Conservation (phyloP, 1,140 invertebrate genomes). For the Cardiocondyla obscurior region DNA sequence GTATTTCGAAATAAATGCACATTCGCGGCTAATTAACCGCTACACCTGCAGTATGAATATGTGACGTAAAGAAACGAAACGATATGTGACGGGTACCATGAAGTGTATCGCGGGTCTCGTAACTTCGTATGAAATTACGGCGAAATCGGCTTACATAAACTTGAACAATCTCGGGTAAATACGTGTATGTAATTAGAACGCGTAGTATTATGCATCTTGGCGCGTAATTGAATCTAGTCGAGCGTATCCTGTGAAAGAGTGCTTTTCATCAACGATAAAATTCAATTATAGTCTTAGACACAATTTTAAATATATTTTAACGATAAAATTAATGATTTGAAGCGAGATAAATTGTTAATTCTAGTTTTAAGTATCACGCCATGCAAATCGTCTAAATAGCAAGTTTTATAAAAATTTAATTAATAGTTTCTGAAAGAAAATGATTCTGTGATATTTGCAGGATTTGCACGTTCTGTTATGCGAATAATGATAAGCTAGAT, state of each 20-base stretch:
- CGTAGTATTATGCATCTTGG: neutral
- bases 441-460: too few species aligned
- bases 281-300: neutral
- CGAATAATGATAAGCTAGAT: too few species aligned
- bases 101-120: conserved; percentile 13
- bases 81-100: conserved; percentile 7
- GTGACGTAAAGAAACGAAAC: conserved; percentile 29
- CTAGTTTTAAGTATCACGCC: too few species aligned
- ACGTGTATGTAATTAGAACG: conserved; percentile 19
- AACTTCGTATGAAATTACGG: conserved; percentile 2
- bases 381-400: too few species aligned
- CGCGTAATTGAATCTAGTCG: conserved; percentile 7
- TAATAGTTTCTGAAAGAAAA: too few species aligned
- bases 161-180: conserved; percentile 33
- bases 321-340: too few species aligned
- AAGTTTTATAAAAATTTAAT: too few species aligned
- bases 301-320: neutral
- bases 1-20: conserved; percentile 28
- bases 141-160: conserved; percentile 57
- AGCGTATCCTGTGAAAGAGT: conserved; percentile 1
- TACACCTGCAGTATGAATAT: conserved; percentile 9
- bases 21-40: conserved; percentile 22
- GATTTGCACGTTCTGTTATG: too few species aligned
- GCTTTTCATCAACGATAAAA: neutral
- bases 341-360: too few species aligned